A percentile compares a stretch with the other conserved stretches of the same genome.
phyloP scores from a whole-genome alignment of 2,797 vertebrate genomes.

The Echeneis naucrates region DNA sequence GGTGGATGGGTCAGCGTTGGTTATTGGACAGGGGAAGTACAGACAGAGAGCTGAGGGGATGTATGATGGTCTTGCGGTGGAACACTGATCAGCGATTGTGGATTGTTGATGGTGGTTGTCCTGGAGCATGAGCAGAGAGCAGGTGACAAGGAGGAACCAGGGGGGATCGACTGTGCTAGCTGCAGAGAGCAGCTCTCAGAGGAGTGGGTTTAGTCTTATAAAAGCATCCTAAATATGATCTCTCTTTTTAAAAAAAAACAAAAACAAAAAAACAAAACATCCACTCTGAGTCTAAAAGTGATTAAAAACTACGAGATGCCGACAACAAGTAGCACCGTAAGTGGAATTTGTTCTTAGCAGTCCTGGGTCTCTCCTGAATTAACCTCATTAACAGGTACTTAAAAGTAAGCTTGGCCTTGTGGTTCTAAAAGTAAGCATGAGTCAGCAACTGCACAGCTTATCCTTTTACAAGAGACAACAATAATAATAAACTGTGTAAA shows the following conservation, averaged over 20 bases:
- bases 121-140: constrained; percentile 32
- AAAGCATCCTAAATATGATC: constrained; percentile 28
- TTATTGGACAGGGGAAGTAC: constrained; percentile 39
- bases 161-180: constrained; percentile 32
- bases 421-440: constrained; percentile 26
- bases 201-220: constrained; percentile 20
- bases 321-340: constrained; percentile 34
- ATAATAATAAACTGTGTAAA: background rate
- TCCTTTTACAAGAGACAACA: background rate
- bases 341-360: constrained; percentile 37
- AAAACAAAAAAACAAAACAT: no score
- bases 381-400: constrained; percentile 39
- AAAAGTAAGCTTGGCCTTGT: constrained; percentile 3
- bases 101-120: constrained; percentile 47
- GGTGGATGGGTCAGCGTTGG: constrained; percentile 33
- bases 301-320: constrained; percentile 39
- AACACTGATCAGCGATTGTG: constrained; percentile 62
- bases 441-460: constrained; percentile 8
- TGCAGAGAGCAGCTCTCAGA: background rate
- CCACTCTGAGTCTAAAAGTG: constrained; percentile 13
- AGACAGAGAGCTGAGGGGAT: constrained; percentile 32
- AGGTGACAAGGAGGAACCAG: constrained; percentile 42
- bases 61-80: constrained; percentile 39
- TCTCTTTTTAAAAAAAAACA: constrained; percentile 44
- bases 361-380: constrained; percentile 29